These are phyloP conservation scores for Chydorus sphaericus DNA, from an alignment of 2,888 invertebrate genomes.

Conservation along the genomic window DNA sequence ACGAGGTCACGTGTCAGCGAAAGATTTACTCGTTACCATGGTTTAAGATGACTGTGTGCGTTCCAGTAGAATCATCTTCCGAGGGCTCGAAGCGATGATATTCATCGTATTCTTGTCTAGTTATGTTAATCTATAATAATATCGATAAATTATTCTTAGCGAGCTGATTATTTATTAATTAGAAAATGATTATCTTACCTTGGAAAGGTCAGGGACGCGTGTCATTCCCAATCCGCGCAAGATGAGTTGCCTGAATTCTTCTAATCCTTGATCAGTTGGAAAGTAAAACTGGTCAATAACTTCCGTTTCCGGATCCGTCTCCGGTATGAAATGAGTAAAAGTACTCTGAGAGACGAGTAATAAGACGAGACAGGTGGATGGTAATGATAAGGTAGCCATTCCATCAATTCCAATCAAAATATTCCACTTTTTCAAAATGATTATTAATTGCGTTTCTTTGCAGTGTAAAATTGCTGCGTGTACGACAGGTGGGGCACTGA, in stretches of 20 bases:
- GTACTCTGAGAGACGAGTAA: too few relatives aligned
- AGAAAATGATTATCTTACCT: not conserved
- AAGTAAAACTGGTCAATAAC: constrained; percentile 6
- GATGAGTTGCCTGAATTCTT: constrained; percentile 8
- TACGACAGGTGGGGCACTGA: not conserved
- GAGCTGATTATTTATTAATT: not conserved
- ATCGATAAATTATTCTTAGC: not conserved
- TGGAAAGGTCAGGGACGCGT: constrained; percentile 13
- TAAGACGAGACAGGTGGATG: too few relatives aligned
- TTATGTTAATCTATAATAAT: constrained; percentile 43
- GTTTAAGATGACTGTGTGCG: not conserved
- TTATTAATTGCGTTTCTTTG: not conserved
- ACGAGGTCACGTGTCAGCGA: not conserved
- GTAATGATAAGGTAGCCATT: too few relatives aligned
- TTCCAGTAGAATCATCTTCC: not conserved
- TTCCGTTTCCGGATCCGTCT: not conserved
- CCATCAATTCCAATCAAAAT: too few relatives aligned
- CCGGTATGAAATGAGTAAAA: not conserved
- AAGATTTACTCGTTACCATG: not conserved
- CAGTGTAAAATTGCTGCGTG: not conserved
- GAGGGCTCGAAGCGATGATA: not conserved
- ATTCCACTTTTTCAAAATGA: too few relatives aligned
- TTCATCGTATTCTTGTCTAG: constrained; percentile 42
- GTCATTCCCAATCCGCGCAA: constrained; percentile 10
- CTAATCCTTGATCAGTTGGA: constrained; percentile 10